Percentiles rank a stretch among this genome's conserved stretches.
These are phyloP conservation scores for Tillus elongatus DNA, from an alignment of 2,888 invertebrate genomes.

Conservation along the genomic window DNA sequence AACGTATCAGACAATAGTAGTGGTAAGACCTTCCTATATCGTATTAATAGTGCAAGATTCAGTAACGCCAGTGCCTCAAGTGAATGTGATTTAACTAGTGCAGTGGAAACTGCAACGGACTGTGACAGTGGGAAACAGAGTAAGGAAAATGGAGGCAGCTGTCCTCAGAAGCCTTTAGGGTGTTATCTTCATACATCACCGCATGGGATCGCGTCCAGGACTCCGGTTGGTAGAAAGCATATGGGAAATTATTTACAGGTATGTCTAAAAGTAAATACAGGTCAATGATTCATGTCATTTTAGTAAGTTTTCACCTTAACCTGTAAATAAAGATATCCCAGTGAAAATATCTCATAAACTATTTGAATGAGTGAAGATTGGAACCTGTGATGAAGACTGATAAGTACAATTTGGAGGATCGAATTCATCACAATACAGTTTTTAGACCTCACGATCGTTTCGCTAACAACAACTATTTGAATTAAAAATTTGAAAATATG, in stretches of 20 bases:
- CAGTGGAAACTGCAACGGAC: slow-evolving; percentile 10
- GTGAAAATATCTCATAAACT: no score
- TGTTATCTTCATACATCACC: slow-evolving; percentile 37
- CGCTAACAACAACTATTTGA: no score
- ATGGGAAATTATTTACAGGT: slow-evolving; percentile 40
- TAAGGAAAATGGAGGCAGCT: slow-evolving; percentile 23
- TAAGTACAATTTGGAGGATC: no score
- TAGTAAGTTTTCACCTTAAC: no score
- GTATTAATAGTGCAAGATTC: background rate
- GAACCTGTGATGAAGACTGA: no score
- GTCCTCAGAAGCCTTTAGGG: slow-evolving; percentile 34
- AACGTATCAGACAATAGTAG: slow-evolving; percentile 6
- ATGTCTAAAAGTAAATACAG: slow-evolving; percentile 14
- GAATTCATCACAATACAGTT: no score
- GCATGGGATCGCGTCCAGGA: slow-evolving; percentile 39
- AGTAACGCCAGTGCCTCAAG: slow-evolving; percentile 8
- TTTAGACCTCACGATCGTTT: no score
- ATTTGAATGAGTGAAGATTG: no score
- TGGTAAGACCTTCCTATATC: slow-evolving; percentile 7
- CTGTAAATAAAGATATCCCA: no score
- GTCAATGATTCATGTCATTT: no score
- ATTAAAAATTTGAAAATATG: no score
- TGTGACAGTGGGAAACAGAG: slow-evolving; percentile 23
- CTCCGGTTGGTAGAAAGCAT: slow-evolving; percentile 38
- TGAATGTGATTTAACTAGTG: slow-evolving; percentile 15